Percentiles rank a stretch among this genome's conserved stretches.
Evolutionary conservation across 2,888 invertebrate species (phyloP).

Genomic region (Rhimphoctona megacephalus): DNA sequence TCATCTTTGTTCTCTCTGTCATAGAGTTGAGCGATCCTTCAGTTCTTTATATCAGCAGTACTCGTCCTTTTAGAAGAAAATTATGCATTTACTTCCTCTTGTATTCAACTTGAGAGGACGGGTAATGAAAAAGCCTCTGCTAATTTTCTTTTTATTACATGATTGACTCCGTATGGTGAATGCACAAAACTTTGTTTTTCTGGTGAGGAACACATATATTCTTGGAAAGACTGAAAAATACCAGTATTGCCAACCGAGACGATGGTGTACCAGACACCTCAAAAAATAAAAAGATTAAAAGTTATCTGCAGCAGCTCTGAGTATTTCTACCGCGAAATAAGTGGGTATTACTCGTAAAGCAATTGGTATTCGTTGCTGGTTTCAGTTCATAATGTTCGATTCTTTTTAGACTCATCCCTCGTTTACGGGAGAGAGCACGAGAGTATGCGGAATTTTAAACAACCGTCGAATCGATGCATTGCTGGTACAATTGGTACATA

Average conservation of each 20-base stretch:
- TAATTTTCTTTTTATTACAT: not conserved
- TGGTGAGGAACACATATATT: conserved; percentile 17
- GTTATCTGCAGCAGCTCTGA: conserved; percentile 13
- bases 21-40: conserved; percentile 48
- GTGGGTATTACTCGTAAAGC: conserved; percentile 50
- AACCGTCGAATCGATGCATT: conserved; percentile 54
- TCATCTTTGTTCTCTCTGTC: conserved; percentile 71
- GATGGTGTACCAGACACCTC: conserved; percentile 38
- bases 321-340: conserved; percentile 50
- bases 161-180: not conserved
- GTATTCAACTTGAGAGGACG: conserved; percentile 12
- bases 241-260: not conserved
- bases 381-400: conserved; percentile 58
- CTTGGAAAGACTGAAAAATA: not conserved
- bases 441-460: conserved; percentile 72
- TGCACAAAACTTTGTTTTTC: not conserved
- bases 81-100: conserved; percentile 23
- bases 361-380: conserved; percentile 50
- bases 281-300: conserved; percentile 15
- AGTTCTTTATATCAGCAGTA: conserved; percentile 1
- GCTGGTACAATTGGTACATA: conserved; percentile 22
- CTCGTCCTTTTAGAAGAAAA: conserved; percentile 16
- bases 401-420: conserved; percentile 54
- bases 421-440: conserved; percentile 54
- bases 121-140: not conserved